Evolutionary conservation across 2,113 vertebrate species (phyloP).

Genomic region (Ariopsis seemanni): DNA sequence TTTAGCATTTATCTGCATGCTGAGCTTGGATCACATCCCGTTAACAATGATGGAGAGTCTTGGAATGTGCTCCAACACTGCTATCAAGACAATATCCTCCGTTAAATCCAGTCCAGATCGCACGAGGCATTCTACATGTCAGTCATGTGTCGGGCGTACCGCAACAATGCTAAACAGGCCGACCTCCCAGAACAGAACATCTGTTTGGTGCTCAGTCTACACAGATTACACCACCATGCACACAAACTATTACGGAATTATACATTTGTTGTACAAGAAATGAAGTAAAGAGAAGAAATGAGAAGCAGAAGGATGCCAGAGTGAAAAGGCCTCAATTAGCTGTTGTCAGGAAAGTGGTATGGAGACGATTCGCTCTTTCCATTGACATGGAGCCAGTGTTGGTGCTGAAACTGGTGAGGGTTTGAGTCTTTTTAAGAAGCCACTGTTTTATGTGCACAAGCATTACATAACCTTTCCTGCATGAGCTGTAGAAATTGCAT

Average conservation of each 20-base stretch:
- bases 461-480: neutral
- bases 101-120: neutral
- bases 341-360: neutral
- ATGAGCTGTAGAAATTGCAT: neutral
- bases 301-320: conserved; percentile 7
- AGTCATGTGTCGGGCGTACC: neutral
- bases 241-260: conserved; percentile 17
- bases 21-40: too few relatives aligned
- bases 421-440: neutral
- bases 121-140: neutral
- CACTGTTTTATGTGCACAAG: neutral
- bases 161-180: neutral
- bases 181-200: conserved; percentile 20
- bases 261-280: neutral
- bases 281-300: neutral
- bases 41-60: neutral
- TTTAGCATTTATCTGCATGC: conserved; percentile 13
- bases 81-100: neutral
- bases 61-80: neutral
- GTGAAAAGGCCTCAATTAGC: neutral
- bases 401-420: neutral
- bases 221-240: neutral
- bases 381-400: neutral
- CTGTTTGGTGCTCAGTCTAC: conserved; percentile 15
- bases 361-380: neutral